phyloP scores from a whole-genome alignment of 2,113 vertebrate species.

The Paramisgurnus dabryanus region DNA sequence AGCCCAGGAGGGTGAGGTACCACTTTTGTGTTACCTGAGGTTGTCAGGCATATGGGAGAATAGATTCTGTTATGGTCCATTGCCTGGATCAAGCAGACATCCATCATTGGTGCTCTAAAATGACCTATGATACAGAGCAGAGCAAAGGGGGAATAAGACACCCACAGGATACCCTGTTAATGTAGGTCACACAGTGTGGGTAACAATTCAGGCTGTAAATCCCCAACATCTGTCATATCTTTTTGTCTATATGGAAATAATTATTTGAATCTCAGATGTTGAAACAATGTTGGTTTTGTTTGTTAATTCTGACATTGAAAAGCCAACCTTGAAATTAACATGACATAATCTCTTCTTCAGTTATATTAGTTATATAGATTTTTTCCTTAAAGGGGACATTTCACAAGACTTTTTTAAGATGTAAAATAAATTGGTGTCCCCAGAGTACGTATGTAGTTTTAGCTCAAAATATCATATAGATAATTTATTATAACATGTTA shows the following conservation, averaged over 20 bases:
- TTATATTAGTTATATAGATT: neutral
- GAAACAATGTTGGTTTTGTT: neutral
- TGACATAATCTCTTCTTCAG: neutral
- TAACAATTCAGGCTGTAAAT: neutral
- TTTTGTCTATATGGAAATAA: neutral
- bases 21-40: neutral
- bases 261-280: neutral
- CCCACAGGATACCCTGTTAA: slow-evolving; percentile 12
- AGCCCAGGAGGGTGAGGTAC: neutral
- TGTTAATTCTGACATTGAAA: neutral
- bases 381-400: too few relatives aligned
- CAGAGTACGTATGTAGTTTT: too few relatives aligned
- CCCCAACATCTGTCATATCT: slow-evolving; percentile 3
- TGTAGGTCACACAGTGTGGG: slow-evolving; percentile 17
- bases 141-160: neutral
- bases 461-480: too few relatives aligned
- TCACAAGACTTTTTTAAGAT: too few relatives aligned
- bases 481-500: too few relatives aligned
- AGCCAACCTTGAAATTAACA: neutral
- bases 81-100: slow-evolving; percentile 16
- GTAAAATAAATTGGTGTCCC: too few relatives aligned
- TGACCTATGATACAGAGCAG: neutral
- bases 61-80: slow-evolving; percentile 10
- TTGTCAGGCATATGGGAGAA: slow-evolving; percentile 6
- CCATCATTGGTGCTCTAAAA: slow-evolving; percentile 12